Evolutionary conservation across 1,140 invertebrate species (phyloP).

Genomic region (Aphelinus certus): DNA sequence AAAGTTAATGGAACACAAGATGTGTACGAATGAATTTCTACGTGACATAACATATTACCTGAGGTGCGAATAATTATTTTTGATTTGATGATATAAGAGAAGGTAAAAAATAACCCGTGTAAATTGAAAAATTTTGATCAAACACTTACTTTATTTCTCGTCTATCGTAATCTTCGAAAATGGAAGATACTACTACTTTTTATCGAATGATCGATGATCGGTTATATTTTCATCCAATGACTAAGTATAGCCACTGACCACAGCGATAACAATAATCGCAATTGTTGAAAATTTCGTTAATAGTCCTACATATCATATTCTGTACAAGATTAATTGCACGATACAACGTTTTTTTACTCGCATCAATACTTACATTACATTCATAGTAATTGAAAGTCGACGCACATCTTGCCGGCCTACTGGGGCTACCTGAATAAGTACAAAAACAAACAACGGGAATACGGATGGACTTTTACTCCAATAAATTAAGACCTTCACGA

Average conservation of each 20-base stretch:
- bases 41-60: slow-evolving; percentile 1
- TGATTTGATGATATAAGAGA: slow-evolving; percentile 36
- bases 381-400: slow-evolving; percentile 49
- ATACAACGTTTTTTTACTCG: slow-evolving; percentile 40
- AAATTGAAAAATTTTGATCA: slow-evolving; percentile 35
- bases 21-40: neutral
- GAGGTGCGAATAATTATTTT: slow-evolving; percentile 19
- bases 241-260: slow-evolving; percentile 37
- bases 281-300: slow-evolving; percentile 41
- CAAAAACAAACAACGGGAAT: neutral
- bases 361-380: slow-evolving; percentile 45
- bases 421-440: slow-evolving; percentile 43
- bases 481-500: too few species aligned
- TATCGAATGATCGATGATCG: slow-evolving; percentile 43
- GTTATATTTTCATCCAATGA: slow-evolving; percentile 48
- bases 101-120: slow-evolving; percentile 12
- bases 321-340: slow-evolving; percentile 50
- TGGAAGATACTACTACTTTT: slow-evolving; percentile 29
- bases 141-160: slow-evolving; percentile 33
- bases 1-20: neutral
- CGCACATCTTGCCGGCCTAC: slow-evolving; percentile 43
- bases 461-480: too few species aligned
- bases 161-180: slow-evolving; percentile 36
- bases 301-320: slow-evolving; percentile 39
- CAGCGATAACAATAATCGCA: slow-evolving; percentile 29